A percentile compares a stretch with the other conserved stretches of the same genome.
phyloP scores from a whole-genome alignment of 2,888 invertebrate genomes.

The Pristionchus fissidentatus region DNA sequence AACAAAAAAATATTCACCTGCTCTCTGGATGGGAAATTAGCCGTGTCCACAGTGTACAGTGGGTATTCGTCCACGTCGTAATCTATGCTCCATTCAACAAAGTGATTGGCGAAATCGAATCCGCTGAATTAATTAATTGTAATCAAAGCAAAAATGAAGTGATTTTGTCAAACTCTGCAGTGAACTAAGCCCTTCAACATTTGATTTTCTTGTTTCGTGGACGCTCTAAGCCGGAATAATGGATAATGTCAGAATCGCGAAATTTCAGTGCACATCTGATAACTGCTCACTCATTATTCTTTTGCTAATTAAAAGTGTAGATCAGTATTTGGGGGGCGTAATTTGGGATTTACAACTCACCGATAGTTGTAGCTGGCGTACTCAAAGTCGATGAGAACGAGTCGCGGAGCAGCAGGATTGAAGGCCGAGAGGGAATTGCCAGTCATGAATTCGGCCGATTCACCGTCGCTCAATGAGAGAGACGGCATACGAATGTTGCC shows the following conservation, averaged over 20 bases:
- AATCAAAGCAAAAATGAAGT: neutral
- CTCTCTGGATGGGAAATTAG: slow-evolving; percentile 58
- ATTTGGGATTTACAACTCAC: too few species aligned
- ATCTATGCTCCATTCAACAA: slow-evolving; percentile 90
- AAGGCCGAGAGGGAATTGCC: slow-evolving; percentile 70
- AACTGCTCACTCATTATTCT: too few species aligned
- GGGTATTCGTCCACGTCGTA: slow-evolving; percentile 87
- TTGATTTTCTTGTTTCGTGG: neutral
- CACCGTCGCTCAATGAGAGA: slow-evolving; percentile 31
- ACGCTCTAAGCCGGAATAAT: too few species aligned
- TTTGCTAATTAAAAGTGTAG: neutral
- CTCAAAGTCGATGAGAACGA: slow-evolving; percentile 91
- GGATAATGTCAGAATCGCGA: too few species aligned
- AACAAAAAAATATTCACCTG: slow-evolving; percentile 50
- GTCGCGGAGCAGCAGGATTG: slow-evolving; percentile 74
- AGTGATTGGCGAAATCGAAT: slow-evolving; percentile 94
- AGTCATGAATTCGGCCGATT: slow-evolving; percentile 29
- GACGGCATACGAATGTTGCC: slow-evolving; percentile 44
- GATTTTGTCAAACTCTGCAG: neutral
- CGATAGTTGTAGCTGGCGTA: slow-evolving; percentile 93
- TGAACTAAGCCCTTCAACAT: neutral
- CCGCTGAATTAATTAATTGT: slow-evolving; percentile 79
- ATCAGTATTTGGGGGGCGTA: neutral
- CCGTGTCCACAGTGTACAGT: slow-evolving; percentile 82
- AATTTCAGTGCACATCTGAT: too few species aligned